Evolutionary conservation across 2,888 invertebrate species (phyloP), one percentile per base, ranked within the genome.

Genomic region (Ommatoiulus sabulosus): DNA sequence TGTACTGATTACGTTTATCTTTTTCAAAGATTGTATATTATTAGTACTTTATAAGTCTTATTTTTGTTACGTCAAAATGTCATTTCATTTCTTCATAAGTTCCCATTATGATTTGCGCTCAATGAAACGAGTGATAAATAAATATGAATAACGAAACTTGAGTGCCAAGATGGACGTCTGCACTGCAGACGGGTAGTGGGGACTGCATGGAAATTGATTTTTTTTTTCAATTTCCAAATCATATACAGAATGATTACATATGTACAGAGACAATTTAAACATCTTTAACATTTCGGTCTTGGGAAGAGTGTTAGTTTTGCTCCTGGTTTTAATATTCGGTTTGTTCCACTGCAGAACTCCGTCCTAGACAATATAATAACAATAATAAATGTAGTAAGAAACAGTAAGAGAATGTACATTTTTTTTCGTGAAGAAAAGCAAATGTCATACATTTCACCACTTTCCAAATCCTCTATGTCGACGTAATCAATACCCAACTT

Each of bases 391-490:
- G 72, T 72, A 72, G 1, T 24, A 72, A 8, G 8, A 8, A 17
- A 20, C 20, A 72, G 15, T 20, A 7, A 6, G 6, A 44, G 10
- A 85, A n/a, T n/a, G n/a, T n/a, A n/a, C 20, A 86, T 15, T n/a
- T 8, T 6, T 86, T 44, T 44, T 44, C 86, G 17, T 20, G 44
- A 44, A 10, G 43, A 44, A 52, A 17, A 87, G 43, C 4, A 48
- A 43, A 48, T 52, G n/a, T 17, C 10, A 1, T 84, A 88, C 88
- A 88, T 48, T 88, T 84, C 63, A 84, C 88, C 52, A 20, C 84
- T 88, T 52, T 88, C 84, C 44, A 88, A 12, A 17, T 88, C 84
- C 20, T 88, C 84, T 8, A 84, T 48, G 15, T 88, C 57, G 46
- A 84, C 88, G 44, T 35, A 84, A 17, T 80, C 46, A 20, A 88